Base-by-base conservation (phyloP, 1,140 invertebrate species). In the Megathymus violae region DNA sequence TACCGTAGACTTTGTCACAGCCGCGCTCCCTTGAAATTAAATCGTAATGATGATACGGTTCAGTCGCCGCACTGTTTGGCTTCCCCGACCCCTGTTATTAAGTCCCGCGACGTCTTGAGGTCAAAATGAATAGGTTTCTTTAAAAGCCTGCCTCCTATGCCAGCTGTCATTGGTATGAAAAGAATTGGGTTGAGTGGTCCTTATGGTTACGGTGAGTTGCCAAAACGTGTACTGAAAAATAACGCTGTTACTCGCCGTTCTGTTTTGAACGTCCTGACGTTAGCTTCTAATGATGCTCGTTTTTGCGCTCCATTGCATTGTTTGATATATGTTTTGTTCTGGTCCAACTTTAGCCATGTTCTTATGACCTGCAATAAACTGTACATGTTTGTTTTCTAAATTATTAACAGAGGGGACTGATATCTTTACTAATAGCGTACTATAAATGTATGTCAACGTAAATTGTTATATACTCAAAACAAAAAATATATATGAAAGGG, bases 161-260 rank as follows among this genome's bases (percentile, higher is more conserved):
- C 80, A 82, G 80, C 83, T 90, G 85, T 88, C 83, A 83, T 83
- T 80, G 82, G 80, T 83, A 82, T 88, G 82, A 88, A 88, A 87
- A 80, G 80, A 90, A 82, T 80, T 80, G 76, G 78, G 78, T 82
- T 84, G 82, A 81, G 85, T 79, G 80, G 75, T 76, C 71, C 67
- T 77, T 59, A 46, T 43, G 15, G 43, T 62, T 66, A 62, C 66
- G 48, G 71, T 59, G 67, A 66, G 64, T 61, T 64, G 64, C 73
- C 74, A 54, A 85, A 85, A 79, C 78, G 67, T 83, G 67, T 66
- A 66, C 71, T 67, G 60, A 75, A 85, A 59, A 79, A 78, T 72
- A 64, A 41, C 64, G 46, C 54, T 48, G 54, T 74, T 76, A 70
- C 67, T 64, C 70, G 60, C 65, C 59, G 64, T 69, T 68, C 67